Conservation (phyloP, 1,140 invertebrate species). For the Brachionus plicatilis region DNA sequence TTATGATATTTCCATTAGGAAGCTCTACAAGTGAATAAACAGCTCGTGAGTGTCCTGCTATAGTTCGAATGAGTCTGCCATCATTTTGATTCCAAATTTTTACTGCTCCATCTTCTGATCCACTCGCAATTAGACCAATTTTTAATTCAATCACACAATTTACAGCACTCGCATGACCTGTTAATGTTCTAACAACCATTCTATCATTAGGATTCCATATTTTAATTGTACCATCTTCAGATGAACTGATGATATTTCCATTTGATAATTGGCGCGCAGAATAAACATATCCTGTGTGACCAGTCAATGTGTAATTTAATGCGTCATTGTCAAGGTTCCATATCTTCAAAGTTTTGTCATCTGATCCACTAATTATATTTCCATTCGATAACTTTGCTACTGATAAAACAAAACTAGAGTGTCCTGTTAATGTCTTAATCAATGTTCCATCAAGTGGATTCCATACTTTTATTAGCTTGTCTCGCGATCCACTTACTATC, state of each 20-base stretch:
- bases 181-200: slow-evolving; percentile 66
- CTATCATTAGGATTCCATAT: slow-evolving; percentile 97
- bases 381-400: background rate
- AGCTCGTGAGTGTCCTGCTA: background rate
- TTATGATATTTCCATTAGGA: slow-evolving; percentile 57
- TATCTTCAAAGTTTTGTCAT: slow-evolving; percentile 96
- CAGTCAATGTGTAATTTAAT: slow-evolving; percentile 59
- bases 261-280: slow-evolving; percentile 87
- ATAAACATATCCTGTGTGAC: slow-evolving; percentile 62
- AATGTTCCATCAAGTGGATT: slow-evolving; percentile 50
- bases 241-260: slow-evolving; percentile 77
- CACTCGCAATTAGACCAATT: slow-evolving; percentile 88
- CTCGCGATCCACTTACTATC: slow-evolving; percentile 56
- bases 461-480: slow-evolving; percentile 59
- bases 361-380: slow-evolving; percentile 91
- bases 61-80: background rate
- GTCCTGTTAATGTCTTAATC: slow-evolving; percentile 54
- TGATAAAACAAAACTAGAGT: slow-evolving; percentile 56
- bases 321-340: slow-evolving; percentile 92
- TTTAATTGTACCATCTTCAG: slow-evolving; percentile 98
- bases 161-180: background rate
- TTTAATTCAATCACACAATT: slow-evolving; percentile 61
- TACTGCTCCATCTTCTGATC: slow-evolving; percentile 92
- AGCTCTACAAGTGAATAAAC: slow-evolving; percentile 57
- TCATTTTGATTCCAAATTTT: slow-evolving; percentile 76